These are phyloP conservation scores for Akabosia matsudoensis DNA, from an alignment of 1,140 invertebrate genomes.

Conservation along the genomic window DNA sequence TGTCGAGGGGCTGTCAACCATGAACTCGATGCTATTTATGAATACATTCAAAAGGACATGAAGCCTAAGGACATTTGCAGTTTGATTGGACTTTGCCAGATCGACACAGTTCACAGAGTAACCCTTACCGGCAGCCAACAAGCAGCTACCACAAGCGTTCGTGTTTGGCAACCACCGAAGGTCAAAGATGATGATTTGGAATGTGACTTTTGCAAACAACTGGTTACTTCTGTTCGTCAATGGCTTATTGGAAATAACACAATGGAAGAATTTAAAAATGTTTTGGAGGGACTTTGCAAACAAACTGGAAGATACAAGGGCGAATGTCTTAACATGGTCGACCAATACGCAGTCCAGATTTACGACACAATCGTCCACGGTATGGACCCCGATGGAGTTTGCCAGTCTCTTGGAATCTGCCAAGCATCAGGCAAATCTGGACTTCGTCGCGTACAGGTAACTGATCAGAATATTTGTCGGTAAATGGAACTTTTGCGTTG, in stretches of 20 bases:
- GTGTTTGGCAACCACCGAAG: constrained; percentile 35
- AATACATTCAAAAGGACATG: constrained; percentile 61
- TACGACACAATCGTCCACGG: constrained; percentile 68
- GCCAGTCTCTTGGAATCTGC: constrained; percentile 69
- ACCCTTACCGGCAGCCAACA: constrained; percentile 1
- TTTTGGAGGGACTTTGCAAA: constrained; percentile 74
- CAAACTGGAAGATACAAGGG: constrained; percentile 64
- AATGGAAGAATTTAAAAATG: constrained; percentile 71
- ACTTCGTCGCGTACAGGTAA: constrained; percentile 31
- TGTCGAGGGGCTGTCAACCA: constrained; percentile 69
- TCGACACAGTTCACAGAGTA: constrained; percentile 28
- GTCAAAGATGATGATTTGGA: constrained; percentile 60
- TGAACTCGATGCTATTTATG: constrained; percentile 67
- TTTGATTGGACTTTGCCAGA: constrained; percentile 67
- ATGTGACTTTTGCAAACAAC: constrained; percentile 78
- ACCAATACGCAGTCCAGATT: constrained; percentile 70
- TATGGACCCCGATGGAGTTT: constrained; percentile 66
- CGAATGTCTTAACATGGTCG: constrained; percentile 66
- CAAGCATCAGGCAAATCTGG: constrained; percentile 48
- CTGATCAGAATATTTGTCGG: too few species aligned
- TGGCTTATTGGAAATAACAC: constrained; percentile 80
- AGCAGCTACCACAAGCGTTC: constrained; percentile 6
- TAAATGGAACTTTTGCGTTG: too few species aligned
- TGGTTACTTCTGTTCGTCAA: constrained; percentile 73
- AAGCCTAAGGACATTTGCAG: constrained; percentile 66